A percentile compares a stretch with the other conserved stretches of the same genome.
Evolutionary conservation across 2,113 vertebrate genomes (phyloP).

Genomic region (Siphamia tubifer): DNA sequence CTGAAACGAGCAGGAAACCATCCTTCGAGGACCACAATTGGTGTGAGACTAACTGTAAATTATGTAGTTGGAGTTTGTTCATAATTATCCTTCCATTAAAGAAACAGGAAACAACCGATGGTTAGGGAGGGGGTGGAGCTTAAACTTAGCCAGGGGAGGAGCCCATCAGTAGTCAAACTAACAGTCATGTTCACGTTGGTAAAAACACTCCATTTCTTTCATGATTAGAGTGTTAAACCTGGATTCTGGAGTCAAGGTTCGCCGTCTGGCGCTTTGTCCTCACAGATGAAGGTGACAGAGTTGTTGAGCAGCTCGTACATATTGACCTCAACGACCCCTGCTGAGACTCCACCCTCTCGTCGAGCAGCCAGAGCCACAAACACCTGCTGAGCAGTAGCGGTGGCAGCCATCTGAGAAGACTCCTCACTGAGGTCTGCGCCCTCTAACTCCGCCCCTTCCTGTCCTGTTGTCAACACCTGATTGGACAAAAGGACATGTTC

Average conservation of each 20-base stretch:
- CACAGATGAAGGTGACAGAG: slow-evolving; percentile 84
- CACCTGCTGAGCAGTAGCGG: slow-evolving; percentile 83
- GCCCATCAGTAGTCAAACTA: too few relatives aligned
- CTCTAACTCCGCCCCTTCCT: slow-evolving; percentile 57
- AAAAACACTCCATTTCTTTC: too few relatives aligned
- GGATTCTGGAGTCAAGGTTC: not conserved
- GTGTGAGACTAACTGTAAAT: too few relatives aligned
- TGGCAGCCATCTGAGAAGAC: slow-evolving; percentile 70
- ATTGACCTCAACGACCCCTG: slow-evolving; percentile 84
- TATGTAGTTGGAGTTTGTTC: too few relatives aligned
- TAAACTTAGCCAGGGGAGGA: too few relatives aligned
- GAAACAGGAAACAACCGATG: too few relatives aligned
- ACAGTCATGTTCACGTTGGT: too few relatives aligned
- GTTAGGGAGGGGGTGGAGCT: too few relatives aligned
- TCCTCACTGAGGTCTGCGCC: slow-evolving; percentile 66
- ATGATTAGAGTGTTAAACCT: too few relatives aligned
- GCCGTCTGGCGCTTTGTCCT: slow-evolving; percentile 65
- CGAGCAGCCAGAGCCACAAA: slow-evolving; percentile 79
- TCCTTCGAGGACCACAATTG: too few relatives aligned
- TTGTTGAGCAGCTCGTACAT: slow-evolving; percentile 86
- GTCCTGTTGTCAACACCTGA: slow-evolving; percentile 77
- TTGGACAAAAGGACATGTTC: slow-evolving; percentile 13
- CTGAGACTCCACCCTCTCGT: slow-evolving; percentile 46
- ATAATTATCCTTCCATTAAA: too few relatives aligned
- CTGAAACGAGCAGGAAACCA: too few relatives aligned